These are phyloP conservation scores for Cephus spinipes DNA, from an alignment of 2,888 invertebrate genomes.

Conservation along the genomic window DNA sequence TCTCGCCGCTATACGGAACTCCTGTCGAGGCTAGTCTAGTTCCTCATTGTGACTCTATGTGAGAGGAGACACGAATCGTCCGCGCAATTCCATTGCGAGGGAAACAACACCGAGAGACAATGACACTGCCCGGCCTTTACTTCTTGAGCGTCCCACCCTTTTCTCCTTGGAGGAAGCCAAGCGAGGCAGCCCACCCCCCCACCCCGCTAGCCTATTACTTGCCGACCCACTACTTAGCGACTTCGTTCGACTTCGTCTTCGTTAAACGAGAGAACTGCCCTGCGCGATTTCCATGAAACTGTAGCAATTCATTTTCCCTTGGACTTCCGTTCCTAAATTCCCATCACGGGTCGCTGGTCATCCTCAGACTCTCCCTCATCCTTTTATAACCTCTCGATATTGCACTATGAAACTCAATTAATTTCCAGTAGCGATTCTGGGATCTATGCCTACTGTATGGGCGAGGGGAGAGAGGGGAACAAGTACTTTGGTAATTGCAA, in stretches of 20 bases:
- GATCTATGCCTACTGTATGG: too few relatives aligned
- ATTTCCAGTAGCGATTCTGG: too few relatives aligned
- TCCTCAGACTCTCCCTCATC: too few relatives aligned
- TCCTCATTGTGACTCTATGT: not conserved
- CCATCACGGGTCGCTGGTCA: too few relatives aligned
- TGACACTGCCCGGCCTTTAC: not conserved
- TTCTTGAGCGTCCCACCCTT: not conserved
- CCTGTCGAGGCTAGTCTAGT: not conserved
- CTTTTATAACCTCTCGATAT: too few relatives aligned
- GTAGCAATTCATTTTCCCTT: too few relatives aligned
- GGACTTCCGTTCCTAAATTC: too few relatives aligned
- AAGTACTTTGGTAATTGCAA: too few relatives aligned
- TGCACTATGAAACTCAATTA: too few relatives aligned
- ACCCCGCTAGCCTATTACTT: not conserved
- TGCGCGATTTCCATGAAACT: too few relatives aligned
- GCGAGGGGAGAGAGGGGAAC: too few relatives aligned
- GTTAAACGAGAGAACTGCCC: too few relatives aligned
- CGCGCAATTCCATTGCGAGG: not conserved
- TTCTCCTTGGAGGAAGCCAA: not conserved
- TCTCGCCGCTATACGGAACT: not conserved
- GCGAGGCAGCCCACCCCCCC: not conserved
- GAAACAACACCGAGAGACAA: not conserved
- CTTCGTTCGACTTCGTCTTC: not conserved
- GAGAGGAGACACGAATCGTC: not conserved
- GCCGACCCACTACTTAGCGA: not conserved